Conservation (phyloP, 1,140 invertebrate genomes). For the Galendromus occidentalis region DNA sequence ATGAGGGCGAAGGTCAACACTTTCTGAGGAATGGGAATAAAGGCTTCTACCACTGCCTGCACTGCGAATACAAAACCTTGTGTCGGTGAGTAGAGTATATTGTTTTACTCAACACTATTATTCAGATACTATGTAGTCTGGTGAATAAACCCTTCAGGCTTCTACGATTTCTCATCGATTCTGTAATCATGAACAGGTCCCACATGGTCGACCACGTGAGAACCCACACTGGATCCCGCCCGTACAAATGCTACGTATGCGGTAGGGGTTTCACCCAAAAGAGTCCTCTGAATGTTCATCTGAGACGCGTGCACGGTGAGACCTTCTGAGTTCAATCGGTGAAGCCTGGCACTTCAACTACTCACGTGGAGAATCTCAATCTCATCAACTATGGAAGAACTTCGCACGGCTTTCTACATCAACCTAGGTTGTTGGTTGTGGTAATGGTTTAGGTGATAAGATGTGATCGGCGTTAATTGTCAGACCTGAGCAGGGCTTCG, state of each 20-base stretch:
- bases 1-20: not conserved
- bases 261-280: constrained; percentile 35
- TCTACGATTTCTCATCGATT: not conserved
- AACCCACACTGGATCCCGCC: constrained; percentile 25
- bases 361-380: too few relatives aligned
- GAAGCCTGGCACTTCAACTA: too few relatives aligned
- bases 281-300: constrained; percentile 31
- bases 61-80: constrained; percentile 4
- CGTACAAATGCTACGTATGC: constrained; percentile 32
- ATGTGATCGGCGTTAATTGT: too few relatives aligned
- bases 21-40: not conserved
- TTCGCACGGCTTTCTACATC: too few relatives aligned
- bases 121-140: too few relatives aligned
- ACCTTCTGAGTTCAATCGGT: not conserved
- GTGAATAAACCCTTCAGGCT: too few relatives aligned
- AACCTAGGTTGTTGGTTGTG: too few relatives aligned
- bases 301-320: constrained; percentile 25
- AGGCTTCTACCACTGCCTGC: constrained; percentile 3
- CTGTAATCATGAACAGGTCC: not conserved
- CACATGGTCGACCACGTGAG: constrained; percentile 15
- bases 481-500: too few relatives aligned
- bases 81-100: too few relatives aligned
- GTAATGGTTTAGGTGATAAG: too few relatives aligned
- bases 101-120: too few relatives aligned
- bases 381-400: too few relatives aligned